phyloP scores from a whole-genome alignment of 2,113 vertebrate species.

The Pachyramphus minor region DNA sequence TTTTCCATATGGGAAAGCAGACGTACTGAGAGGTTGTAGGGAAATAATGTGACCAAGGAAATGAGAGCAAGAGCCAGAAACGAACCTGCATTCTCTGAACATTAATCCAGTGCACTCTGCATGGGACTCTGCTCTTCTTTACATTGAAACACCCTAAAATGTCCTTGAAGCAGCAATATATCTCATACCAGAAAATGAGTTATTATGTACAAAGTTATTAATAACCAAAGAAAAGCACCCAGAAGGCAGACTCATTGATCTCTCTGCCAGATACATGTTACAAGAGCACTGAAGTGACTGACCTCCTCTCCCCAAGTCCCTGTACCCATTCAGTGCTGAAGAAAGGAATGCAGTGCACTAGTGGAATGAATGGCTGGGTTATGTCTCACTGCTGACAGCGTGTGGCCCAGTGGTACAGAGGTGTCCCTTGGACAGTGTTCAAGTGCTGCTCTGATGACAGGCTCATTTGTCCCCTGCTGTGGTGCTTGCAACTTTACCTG shows the following conservation, averaged over 20 bases:
- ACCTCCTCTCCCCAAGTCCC: rapidly evolving
- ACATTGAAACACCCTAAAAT: neutral
- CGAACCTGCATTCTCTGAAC: neutral
- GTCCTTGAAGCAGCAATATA: neutral
- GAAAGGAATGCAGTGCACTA: neutral
- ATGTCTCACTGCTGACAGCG: rapidly evolving
- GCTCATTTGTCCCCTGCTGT: neutral
- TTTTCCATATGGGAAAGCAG: neutral
- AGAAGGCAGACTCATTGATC: neutral
- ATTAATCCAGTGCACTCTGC: neutral
- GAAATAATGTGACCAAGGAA: neutral
- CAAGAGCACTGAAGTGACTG: rapidly evolving
- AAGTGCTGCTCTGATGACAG: neutral
- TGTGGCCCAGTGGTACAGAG: no score
- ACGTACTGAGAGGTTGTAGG: neutral
- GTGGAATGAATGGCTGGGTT: neutral
- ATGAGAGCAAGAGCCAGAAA: neutral
- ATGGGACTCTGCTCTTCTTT: neutral
- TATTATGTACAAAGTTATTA: neutral
- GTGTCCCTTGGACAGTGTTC: no score
- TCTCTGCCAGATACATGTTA: rapidly evolving
- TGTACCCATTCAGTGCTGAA: rapidly evolving
- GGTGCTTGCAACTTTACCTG: neutral
- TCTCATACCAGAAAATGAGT: neutral
- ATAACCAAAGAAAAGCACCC: neutral